These are phyloP conservation scores for Periphyllus acericola DNA, from an alignment of 2,888 invertebrate genomes.

Conservation along the genomic window DNA sequence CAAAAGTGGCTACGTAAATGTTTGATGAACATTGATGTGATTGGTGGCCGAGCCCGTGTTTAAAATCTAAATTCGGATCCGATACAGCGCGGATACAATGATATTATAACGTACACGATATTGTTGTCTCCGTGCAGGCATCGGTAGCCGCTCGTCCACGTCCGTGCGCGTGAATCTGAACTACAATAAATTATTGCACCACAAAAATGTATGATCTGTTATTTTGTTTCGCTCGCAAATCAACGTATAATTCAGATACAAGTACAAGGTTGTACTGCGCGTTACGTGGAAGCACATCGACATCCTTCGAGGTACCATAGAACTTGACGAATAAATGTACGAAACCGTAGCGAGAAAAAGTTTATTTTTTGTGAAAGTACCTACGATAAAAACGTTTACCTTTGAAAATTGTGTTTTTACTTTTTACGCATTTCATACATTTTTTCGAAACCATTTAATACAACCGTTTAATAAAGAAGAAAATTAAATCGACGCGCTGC, in stretches of 20 bases:
- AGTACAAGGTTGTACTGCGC: no score
- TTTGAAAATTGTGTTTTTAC: no score
- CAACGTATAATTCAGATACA: not conserved
- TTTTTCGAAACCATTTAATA: no score
- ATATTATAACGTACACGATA: not conserved
- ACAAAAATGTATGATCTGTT: not conserved
- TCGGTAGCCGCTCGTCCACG: not conserved
- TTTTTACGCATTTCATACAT: no score
- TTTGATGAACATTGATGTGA: constrained; percentile 61
- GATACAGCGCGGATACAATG: not conserved
- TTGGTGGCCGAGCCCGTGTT: constrained; percentile 48
- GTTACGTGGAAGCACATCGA: no score
- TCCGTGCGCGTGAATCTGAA: not conserved
- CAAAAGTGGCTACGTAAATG: constrained; percentile 59
- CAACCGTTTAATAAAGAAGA: no score
- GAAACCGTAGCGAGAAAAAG: no score
- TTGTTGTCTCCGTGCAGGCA: not conserved
- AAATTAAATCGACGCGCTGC: no score
- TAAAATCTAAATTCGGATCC: constrained; percentile 45
- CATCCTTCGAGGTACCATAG: no score
- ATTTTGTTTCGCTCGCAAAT: not conserved
- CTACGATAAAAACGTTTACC: no score
- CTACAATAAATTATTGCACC: not conserved
- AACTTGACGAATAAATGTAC: no score
- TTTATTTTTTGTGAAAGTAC: no score